Evolutionary conservation across 2,888 invertebrate genomes (phyloP).

Genomic region (Scrobipalpa atriplicella): DNA sequence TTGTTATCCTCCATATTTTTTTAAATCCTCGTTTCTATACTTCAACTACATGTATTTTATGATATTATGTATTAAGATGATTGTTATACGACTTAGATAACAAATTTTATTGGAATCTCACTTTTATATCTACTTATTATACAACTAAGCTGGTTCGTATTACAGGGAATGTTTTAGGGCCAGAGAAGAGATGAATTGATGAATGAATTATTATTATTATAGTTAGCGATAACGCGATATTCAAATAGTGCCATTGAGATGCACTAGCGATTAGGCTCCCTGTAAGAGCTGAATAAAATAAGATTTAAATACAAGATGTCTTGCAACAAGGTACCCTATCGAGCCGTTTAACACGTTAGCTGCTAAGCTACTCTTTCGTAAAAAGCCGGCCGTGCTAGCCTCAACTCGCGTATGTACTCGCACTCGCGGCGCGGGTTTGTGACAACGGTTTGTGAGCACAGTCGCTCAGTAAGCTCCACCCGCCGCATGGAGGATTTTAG

Average conservation of each 20-base stretch:
- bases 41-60: conserved; percentile 2
- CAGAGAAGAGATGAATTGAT: neutral
- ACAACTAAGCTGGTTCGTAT: conserved; percentile 17
- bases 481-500: too few relatives aligned
- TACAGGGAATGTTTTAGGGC: conserved; percentile 23
- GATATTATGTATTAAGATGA: neutral
- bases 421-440: too few relatives aligned
- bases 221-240: conserved; percentile 7
- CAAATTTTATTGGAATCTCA: conserved; percentile 18
- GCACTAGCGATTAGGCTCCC: conserved; percentile 4
- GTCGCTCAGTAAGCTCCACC: too few relatives aligned
- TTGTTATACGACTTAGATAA: conserved; percentile 3
- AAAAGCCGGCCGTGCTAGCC: too few relatives aligned
- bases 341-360: too few relatives aligned
- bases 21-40: neutral
- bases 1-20: neutral
- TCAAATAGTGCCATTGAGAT: conserved; percentile 16
- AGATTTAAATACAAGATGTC: neutral
- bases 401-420: too few relatives aligned
- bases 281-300: neutral
- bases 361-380: too few relatives aligned
- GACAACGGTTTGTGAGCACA: too few relatives aligned
- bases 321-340: neutral
- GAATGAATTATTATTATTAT: conserved; percentile 11
- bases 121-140: conserved; percentile 11